A percentile compares a stretch with the other conserved stretches of the same genome.
These are phyloP conservation scores for Listronotus bonariensis DNA, from an alignment of 1,140 invertebrate species.

Conservation along the genomic window DNA sequence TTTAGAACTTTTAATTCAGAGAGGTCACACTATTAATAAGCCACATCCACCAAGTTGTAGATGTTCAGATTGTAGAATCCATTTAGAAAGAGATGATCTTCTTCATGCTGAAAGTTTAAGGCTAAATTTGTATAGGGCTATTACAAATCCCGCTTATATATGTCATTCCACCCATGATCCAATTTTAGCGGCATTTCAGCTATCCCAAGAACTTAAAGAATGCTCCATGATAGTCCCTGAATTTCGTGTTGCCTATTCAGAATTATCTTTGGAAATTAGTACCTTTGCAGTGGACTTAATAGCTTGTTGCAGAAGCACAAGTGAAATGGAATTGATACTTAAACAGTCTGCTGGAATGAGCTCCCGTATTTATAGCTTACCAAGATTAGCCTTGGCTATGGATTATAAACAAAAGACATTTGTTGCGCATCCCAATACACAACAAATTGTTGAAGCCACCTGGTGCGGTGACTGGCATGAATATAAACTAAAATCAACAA, in stretches of 20 bases:
- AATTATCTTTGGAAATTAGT: conserved; percentile 61
- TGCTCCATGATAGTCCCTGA: conserved; percentile 60
- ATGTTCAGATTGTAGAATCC: conserved; percentile 62
- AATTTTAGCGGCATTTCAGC: conserved; percentile 66
- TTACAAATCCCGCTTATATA: conserved; percentile 70
- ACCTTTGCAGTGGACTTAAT: conserved; percentile 68
- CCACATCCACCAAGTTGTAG: conserved; percentile 67
- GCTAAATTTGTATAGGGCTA: conserved; percentile 63
- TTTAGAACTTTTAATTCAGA: conserved; percentile 67
- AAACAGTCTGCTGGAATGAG: conserved; percentile 57
- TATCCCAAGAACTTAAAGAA: conserved; percentile 61
- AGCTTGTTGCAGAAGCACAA: conserved; percentile 65
- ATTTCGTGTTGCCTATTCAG: conserved; percentile 63
- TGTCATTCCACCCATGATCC: conserved; percentile 69
- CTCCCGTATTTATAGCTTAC: conserved; percentile 57
- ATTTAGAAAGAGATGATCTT: conserved; percentile 55
- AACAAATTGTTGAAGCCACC: conserved; percentile 60
- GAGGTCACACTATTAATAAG: conserved; percentile 60
- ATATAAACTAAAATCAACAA: conserved; percentile 58
- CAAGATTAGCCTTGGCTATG: conserved; percentile 70
- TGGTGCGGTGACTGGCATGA: conserved; percentile 63
- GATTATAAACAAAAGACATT: conserved; percentile 76
- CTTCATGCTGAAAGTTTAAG: conserved; percentile 59
- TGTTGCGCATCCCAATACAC: conserved; percentile 74
- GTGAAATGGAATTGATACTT: conserved; percentile 72